Percentiles rank a stretch among this genome's conserved stretches.
Conservation (phyloP, 2,797 vertebrate species). For the Arctocebus calabarensis region DNA sequence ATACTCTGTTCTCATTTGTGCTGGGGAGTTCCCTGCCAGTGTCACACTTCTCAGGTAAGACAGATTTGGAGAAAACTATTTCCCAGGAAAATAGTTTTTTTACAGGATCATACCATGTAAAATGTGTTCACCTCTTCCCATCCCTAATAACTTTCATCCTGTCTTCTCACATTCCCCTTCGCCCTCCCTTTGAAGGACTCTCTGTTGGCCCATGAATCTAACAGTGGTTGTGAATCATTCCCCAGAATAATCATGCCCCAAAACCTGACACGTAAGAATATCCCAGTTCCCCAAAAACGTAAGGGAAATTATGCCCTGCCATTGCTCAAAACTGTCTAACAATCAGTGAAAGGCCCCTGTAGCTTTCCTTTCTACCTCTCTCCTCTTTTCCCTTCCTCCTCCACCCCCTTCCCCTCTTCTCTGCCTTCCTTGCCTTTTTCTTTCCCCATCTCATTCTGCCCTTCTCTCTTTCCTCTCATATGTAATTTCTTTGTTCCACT, state of each 20-base stretch:
- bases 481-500: background rate
- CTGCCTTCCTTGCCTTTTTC: background rate
- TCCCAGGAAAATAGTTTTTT: too few relatives aligned
- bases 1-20: background rate
- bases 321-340: background rate
- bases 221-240: background rate
- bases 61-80: too few relatives aligned
- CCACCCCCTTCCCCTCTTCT: rapidly evolving
- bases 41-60: background rate
- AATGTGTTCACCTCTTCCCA: background rate
- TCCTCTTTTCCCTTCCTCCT: background rate
- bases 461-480: background rate
- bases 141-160: background rate
- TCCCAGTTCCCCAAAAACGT: background rate
- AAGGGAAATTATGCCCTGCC: background rate
- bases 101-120: background rate
- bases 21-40: background rate
- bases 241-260: background rate
- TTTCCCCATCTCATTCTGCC: rapidly evolving
- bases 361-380: background rate
- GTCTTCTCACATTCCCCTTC: background rate
- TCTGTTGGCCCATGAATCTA: background rate
- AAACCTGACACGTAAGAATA: background rate
- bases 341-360: background rate
- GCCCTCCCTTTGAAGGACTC: background rate